These are phyloP conservation scores for Caenorhabditis inopinata DNA, from an alignment of 1,140 invertebrate species.

Conservation along the genomic window DNA sequence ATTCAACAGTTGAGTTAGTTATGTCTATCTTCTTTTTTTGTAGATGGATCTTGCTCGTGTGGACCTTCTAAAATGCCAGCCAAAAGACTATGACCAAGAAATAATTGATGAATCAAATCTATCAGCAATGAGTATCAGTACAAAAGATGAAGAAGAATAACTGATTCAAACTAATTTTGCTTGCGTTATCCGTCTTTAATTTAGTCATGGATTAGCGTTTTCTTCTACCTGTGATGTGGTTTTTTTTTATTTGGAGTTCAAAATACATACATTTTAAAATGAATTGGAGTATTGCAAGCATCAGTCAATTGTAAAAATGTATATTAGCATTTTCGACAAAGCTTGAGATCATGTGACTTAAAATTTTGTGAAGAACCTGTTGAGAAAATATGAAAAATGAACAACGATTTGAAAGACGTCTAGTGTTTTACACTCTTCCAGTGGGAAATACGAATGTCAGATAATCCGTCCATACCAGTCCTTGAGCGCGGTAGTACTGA, in stretches of 20 bases:
- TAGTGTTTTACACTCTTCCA: not conserved
- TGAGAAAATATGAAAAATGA: too few species aligned
- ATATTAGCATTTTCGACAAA: too few species aligned
- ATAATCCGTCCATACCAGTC: not conserved
- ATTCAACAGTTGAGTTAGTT: not conserved
- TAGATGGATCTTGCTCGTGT: slow-evolving; percentile 39
- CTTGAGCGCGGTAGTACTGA: slow-evolving; percentile 12
- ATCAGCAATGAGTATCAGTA: slow-evolving; percentile 7
- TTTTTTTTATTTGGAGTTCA: not conserved
- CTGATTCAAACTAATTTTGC: slow-evolving; percentile 4
- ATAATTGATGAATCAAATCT: slow-evolving; percentile 46
- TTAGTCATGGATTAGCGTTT: not conserved
- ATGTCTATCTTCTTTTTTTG: not conserved
- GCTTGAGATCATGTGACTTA: too few species aligned
- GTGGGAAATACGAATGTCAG: not conserved
- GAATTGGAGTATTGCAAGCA: not conserved
- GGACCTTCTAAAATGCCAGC: slow-evolving; percentile 43
- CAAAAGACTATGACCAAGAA: slow-evolving; percentile 47
- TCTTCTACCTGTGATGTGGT: not conserved
- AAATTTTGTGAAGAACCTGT: too few species aligned
- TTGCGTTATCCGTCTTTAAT: too few species aligned
- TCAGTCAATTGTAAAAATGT: too few species aligned
- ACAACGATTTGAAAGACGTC: too few species aligned
- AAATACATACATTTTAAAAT: not conserved
- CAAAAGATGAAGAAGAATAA: slow-evolving; percentile 13